Percentiles rank a stretch among this genome's conserved stretches.
Conservation (phyloP, 2,888 invertebrate species). For the Theodoxus fluviatilis region DNA sequence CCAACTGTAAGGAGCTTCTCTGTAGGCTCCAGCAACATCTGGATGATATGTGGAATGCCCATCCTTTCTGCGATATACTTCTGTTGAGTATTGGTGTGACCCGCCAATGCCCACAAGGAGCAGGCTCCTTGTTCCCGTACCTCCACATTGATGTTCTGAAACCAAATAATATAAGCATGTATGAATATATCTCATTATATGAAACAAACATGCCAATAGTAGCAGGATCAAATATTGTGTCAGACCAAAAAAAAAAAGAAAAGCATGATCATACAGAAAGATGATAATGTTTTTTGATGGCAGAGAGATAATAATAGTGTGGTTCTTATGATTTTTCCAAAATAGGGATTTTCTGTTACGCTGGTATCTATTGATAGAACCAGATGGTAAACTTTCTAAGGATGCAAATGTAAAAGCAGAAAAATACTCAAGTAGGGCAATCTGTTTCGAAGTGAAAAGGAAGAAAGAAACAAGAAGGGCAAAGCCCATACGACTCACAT, state of each 20-base stretch:
- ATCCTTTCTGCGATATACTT: conserved; percentile 62
- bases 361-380: too few relatives aligned
- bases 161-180: background rate
- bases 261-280: too few relatives aligned
- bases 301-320: too few relatives aligned
- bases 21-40: conserved; percentile 63
- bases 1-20: conserved; percentile 66
- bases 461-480: too few relatives aligned
- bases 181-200: background rate
- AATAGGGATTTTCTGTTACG: too few relatives aligned
- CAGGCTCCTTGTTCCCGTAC: conserved; percentile 65
- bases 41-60: conserved; percentile 61
- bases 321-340: too few relatives aligned
- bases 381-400: too few relatives aligned
- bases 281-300: too few relatives aligned
- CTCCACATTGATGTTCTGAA: conserved; percentile 55
- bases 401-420: too few relatives aligned
- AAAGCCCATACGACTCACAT: too few relatives aligned
- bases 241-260: background rate
- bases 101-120: conserved; percentile 64
- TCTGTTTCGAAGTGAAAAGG: too few relatives aligned
- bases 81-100: conserved; percentile 62
- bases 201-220: background rate
- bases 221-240: background rate
- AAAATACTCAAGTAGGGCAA: too few relatives aligned